Conservation (phyloP, 2,888 invertebrate species). For the Dryobota labecula region DNA sequence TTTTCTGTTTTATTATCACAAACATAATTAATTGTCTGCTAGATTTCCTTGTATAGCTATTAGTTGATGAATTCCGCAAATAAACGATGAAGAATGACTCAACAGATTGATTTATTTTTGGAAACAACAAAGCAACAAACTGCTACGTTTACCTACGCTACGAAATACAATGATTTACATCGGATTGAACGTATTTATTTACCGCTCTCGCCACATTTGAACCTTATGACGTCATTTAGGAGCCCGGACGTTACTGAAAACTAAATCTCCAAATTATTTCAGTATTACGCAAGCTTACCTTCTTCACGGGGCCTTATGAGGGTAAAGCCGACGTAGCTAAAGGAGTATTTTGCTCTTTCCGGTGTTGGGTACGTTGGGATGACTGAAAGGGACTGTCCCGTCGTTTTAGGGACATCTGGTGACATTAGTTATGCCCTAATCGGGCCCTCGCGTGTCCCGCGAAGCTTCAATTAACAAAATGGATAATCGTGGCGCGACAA, state of each 20-base stretch:
- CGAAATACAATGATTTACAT: constrained; percentile 24
- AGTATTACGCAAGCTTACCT: constrained; percentile 58
- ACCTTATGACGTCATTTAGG: constrained; percentile 33
- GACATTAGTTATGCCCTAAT: constrained; percentile 72
- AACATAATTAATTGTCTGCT: constrained; percentile 40
- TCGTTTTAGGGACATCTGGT: constrained; percentile 54
- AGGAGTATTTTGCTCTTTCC: constrained; percentile 56
- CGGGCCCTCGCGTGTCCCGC: constrained; percentile 80
- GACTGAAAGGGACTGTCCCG: constrained; percentile 57
- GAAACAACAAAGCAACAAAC: constrained; percentile 10
- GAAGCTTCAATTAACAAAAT: constrained; percentile 86
- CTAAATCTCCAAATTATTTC: constrained; percentile 59
- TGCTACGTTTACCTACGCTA: constrained; percentile 46
- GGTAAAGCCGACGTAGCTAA: constrained; percentile 59
- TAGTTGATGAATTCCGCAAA: constrained; percentile 28
- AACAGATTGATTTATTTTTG: constrained; percentile 40
- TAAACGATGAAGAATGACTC: constrained; percentile 47
- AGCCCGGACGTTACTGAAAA: constrained; percentile 44
- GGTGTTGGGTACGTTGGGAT: constrained; percentile 36
- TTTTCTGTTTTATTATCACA: constrained; percentile 43
- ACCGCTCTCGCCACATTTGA: constrained; percentile 15
- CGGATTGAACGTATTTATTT: constrained; percentile 23
- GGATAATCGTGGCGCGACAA: constrained; percentile 79
- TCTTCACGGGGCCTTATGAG: constrained; percentile 60
- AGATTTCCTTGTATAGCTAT: constrained; percentile 21